A percentile compares a stretch with the other conserved stretches of the same genome.
Conservation (phyloP, 2,888 invertebrate species). For the Microctonus brassicae region DNA sequence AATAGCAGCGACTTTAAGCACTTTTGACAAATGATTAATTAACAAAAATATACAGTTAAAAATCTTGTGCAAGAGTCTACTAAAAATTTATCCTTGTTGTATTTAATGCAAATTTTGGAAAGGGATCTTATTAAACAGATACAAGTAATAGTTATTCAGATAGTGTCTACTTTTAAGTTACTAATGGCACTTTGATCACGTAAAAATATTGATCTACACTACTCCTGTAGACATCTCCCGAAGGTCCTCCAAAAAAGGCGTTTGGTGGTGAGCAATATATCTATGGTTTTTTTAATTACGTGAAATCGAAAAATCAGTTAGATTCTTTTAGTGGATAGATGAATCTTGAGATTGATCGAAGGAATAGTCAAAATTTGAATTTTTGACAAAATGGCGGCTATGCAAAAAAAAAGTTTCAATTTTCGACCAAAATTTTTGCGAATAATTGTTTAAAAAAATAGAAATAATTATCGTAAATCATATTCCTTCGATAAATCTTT, state of each 20-base stretch:
- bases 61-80: too few relatives aligned
- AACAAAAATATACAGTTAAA: constrained; percentile 10
- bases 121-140: too few relatives aligned
- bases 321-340: neutral
- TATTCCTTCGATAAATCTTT: constrained; percentile 37
- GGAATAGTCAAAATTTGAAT: constrained; percentile 25
- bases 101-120: too few relatives aligned
- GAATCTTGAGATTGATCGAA: constrained; percentile 35
- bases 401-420: constrained; percentile 29
- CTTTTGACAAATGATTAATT: constrained; percentile 19
- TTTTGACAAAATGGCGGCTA: constrained; percentile 39
- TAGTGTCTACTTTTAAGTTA: too few relatives aligned
- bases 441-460: constrained; percentile 39
- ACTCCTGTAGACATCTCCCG: neutral
- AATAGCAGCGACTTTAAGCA: neutral
- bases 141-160: too few relatives aligned
- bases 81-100: too few relatives aligned
- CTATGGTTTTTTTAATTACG: neutral
- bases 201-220: too few relatives aligned
- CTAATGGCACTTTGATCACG: too few relatives aligned
- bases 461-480: constrained; percentile 33
- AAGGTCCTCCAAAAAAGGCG: neutral
- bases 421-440: constrained; percentile 33
- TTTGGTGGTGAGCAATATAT: neutral
- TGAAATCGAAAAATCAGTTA: neutral